These are phyloP conservation scores for Hemiscyllium ocellatum DNA, from an alignment of 2,113 vertebrate genomes.

Conservation along the genomic window DNA sequence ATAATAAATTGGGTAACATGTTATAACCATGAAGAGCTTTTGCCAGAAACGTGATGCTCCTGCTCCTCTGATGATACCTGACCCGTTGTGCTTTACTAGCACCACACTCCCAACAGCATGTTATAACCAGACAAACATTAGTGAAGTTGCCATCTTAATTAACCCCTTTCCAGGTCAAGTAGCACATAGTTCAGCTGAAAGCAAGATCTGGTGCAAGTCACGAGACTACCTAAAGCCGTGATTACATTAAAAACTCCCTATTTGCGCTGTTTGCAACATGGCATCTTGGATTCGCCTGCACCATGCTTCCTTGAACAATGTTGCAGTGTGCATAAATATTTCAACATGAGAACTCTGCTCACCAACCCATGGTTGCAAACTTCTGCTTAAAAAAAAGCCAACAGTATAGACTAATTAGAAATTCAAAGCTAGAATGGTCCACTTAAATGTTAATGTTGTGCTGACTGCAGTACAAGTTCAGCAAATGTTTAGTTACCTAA, in stretches of 20 bases:
- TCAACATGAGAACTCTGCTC: not conserved
- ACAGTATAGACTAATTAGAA: not conserved
- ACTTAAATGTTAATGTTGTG: not conserved
- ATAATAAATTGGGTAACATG: not conserved
- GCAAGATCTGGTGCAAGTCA: not conserved
- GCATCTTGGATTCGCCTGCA: not conserved
- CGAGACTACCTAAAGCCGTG: not conserved
- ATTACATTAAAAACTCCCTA: not conserved
- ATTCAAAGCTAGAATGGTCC: not conserved
- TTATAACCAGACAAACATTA: not conserved
- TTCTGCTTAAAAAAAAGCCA: not conserved
- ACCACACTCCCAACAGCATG: too few species aligned
- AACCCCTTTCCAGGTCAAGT: not conserved
- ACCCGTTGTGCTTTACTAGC: too few species aligned
- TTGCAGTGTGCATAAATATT: not conserved
- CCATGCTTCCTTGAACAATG: not conserved
- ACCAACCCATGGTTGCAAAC: not conserved
- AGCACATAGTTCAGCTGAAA: not conserved
- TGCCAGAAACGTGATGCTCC: too few species aligned
- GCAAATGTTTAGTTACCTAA: not conserved
- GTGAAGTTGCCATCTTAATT: not conserved
- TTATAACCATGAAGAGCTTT: too few species aligned
- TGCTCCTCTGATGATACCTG: too few species aligned
- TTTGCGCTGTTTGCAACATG: not conserved
- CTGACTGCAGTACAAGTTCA: not conserved